Evolutionary conservation across 2,113 vertebrate species (phyloP).

Genomic region (Alosa alosa): DNA sequence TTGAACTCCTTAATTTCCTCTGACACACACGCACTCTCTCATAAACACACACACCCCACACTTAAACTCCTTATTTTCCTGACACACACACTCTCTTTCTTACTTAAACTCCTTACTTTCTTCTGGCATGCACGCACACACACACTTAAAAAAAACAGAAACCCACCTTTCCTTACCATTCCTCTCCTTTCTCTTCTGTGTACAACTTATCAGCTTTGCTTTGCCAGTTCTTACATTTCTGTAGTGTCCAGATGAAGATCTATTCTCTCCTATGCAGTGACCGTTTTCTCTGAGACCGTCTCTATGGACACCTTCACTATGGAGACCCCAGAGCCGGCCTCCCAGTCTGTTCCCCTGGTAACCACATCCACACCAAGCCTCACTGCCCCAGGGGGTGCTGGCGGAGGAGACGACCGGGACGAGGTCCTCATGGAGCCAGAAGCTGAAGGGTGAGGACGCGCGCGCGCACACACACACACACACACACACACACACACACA

Average conservation of each 20-base stretch:
- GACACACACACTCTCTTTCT: too few species aligned
- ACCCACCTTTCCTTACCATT: too few species aligned
- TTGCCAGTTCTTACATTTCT: background rate
- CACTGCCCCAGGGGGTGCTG: constrained; percentile 71
- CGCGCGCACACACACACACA: background rate
- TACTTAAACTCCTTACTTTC: too few species aligned
- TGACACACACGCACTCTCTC: background rate
- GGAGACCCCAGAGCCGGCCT: constrained; percentile 83
- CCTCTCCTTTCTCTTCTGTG: too few species aligned
- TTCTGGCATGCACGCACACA: too few species aligned
- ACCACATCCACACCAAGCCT: constrained; percentile 85
- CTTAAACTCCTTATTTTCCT: too few species aligned
- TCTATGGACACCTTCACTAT: constrained; percentile 75
- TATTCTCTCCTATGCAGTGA: constrained; percentile 59
- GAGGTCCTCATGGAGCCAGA: constrained; percentile 87
- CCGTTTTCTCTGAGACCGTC: constrained; percentile 80
- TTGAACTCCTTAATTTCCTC: background rate
- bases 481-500: too few species aligned
- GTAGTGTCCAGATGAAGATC: background rate
- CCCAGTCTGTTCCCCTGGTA: constrained; percentile 94
- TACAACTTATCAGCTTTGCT: background rate
- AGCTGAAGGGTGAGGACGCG: constrained; percentile 78
- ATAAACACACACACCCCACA: too few species aligned
- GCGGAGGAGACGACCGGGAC: constrained; percentile 80
- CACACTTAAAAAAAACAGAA: too few species aligned